Conservation (phyloP, 2,797 vertebrate genomes). For the Siniperca obscura region DNA sequence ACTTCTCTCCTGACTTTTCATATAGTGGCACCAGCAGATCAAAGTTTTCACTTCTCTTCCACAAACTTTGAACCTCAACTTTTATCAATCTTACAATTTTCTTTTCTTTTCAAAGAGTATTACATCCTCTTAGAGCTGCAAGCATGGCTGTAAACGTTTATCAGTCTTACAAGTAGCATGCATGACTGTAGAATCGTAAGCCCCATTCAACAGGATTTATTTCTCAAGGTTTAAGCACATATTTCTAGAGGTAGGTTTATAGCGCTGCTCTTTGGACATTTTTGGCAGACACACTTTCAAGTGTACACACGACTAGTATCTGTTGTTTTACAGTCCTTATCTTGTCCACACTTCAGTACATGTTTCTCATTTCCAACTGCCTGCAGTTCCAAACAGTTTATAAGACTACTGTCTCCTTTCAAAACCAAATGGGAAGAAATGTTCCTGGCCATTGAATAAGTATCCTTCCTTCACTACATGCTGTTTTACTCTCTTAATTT, state of each 20-base stretch:
- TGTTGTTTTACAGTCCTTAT: conserved; percentile 1
- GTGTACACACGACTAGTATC: not conserved
- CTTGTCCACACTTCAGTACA: not conserved
- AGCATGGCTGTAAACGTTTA: not conserved
- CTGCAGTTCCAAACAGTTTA: not conserved
- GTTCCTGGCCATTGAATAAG: conserved; percentile 4
- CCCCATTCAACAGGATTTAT: not conserved
- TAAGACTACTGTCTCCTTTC: conserved; percentile 11
- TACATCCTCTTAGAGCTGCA: no score
- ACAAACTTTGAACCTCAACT: not conserved
- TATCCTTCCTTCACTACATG: not conserved
- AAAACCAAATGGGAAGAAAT: not conserved
- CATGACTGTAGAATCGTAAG: not conserved
- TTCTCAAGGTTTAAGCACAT: not conserved
- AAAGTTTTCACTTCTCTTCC: not conserved
- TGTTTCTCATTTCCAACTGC: conserved; percentile 12
- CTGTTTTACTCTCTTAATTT: conserved; percentile 5
- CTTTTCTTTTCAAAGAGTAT: no score
- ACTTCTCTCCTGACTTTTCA: not conserved
- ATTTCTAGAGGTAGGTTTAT: not conserved
- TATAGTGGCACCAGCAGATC: not conserved
- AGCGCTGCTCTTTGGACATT: not conserved
- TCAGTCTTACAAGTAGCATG: not conserved
- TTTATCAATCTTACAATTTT: no score
- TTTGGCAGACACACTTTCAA: not conserved